Conservation (phyloP, 64 coral and sea anemone species). For the Pocillopora verrucosa region DNA sequence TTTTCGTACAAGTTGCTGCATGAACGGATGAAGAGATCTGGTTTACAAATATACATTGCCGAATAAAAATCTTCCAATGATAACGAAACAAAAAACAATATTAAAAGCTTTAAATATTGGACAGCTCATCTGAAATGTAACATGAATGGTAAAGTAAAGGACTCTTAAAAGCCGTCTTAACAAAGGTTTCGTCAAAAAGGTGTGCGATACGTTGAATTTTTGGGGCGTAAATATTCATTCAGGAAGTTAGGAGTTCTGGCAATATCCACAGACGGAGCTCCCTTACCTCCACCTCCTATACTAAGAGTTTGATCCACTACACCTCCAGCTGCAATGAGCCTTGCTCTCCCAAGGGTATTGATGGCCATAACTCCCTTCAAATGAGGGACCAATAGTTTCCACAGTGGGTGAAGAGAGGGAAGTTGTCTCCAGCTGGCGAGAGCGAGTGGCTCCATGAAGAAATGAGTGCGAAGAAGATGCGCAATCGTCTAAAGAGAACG, state of each 20-base stretch:
- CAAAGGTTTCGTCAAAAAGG: too few relatives aligned
- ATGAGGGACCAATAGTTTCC: conserved; percentile 74
- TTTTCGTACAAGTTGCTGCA: too few relatives aligned
- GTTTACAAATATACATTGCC: too few relatives aligned
- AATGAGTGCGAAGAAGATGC: conserved; percentile 73
- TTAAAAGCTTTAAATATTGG: too few relatives aligned
- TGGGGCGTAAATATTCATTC: too few relatives aligned
- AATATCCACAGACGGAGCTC: neutral
- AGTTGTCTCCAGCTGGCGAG: conserved; percentile 77
- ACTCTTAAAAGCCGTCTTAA: too few relatives aligned
- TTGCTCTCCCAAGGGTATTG: conserved; percentile 66
- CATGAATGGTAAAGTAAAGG: too few relatives aligned
- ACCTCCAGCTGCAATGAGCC: conserved; percentile 51
- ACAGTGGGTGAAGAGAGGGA: conserved; percentile 86
- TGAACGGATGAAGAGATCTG: too few relatives aligned
- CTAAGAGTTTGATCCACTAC: conserved; percentile 25
- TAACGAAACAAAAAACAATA: neutral
- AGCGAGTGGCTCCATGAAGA: conserved; percentile 76
- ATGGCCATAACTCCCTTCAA: conserved; percentile 73
- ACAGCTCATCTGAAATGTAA: too few relatives aligned
- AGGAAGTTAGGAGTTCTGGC: too few relatives aligned
- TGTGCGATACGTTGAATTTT: too few relatives aligned
- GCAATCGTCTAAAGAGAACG: conserved; percentile 57
- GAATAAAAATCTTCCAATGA: neutral
- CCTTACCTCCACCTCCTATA: conserved; percentile 20